phyloP scores from a whole-genome alignment of 1,140 invertebrate genomes.

The Drosophila mauritiana region DNA sequence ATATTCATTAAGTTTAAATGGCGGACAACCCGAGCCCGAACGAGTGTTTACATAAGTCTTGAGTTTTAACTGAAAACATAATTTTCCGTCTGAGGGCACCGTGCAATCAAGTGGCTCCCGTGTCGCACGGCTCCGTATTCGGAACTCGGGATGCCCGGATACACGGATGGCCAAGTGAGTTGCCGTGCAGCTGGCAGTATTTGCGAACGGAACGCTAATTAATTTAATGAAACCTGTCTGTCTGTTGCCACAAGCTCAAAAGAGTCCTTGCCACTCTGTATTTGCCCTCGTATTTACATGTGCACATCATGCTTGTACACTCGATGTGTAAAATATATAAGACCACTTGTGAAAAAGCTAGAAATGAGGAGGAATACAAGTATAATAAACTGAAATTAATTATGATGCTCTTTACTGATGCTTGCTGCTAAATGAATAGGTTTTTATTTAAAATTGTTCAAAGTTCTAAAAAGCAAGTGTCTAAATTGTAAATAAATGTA shows the following conservation, averaged over 20 bases:
- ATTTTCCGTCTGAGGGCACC: slow-evolving; percentile 45
- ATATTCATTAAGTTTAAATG: slow-evolving; percentile 52
- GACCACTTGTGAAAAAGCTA: slow-evolving; percentile 5
- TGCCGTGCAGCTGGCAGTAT: slow-evolving; percentile 47
- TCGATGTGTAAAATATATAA: slow-evolving; percentile 8
- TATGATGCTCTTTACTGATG: background rate
- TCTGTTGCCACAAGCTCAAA: slow-evolving; percentile 33
- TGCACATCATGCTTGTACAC: slow-evolving; percentile 15
- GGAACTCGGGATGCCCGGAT: background rate
- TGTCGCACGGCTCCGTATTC: slow-evolving; percentile 19
- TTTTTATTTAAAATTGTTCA: no score
- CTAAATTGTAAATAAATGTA: no score
- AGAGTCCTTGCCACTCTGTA: slow-evolving; percentile 40
- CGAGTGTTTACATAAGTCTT: slow-evolving; percentile 53
- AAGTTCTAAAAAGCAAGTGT: no score
- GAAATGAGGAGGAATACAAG: background rate
- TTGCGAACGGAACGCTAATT: slow-evolving; percentile 49
- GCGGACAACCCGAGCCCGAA: slow-evolving; percentile 32
- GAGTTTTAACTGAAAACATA: slow-evolving; percentile 53
- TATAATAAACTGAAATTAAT: slow-evolving; percentile 9
- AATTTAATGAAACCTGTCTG: slow-evolving; percentile 57
- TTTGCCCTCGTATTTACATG: slow-evolving; percentile 45
- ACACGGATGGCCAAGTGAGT: slow-evolving; percentile 10
- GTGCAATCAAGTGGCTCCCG: slow-evolving; percentile 40
- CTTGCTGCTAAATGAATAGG: background rate